Conservation (phyloP, 2,888 invertebrate genomes). For the Dusona sp. region DNA sequence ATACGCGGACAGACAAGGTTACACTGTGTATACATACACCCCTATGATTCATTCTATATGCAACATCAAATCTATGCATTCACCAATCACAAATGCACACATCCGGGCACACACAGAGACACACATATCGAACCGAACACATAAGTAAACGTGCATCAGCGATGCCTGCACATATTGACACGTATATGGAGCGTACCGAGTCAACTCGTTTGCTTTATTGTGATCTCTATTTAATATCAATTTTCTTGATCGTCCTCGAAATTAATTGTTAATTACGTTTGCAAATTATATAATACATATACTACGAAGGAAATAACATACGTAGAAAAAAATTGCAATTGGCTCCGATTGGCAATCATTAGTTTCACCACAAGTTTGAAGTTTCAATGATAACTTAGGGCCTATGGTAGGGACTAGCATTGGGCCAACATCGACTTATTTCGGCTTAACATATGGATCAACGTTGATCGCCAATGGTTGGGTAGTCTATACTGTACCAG, state of each 20-base stretch:
- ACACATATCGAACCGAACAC: neutral
- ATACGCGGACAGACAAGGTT: constrained; percentile 48
- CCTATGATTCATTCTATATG: constrained; percentile 50
- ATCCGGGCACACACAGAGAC: neutral
- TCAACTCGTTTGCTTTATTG: neutral
- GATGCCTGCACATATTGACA: neutral
- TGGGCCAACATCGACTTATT: too few relatives aligned
- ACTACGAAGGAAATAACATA: neutral
- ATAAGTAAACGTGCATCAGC: neutral
- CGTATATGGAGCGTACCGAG: neutral
- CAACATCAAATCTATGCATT: constrained; percentile 43
- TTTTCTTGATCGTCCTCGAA: neutral
- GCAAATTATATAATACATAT: neutral
- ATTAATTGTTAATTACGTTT: neutral
- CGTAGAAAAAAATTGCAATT: too few relatives aligned
- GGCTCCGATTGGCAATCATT: too few relatives aligned
- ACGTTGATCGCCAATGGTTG: too few relatives aligned
- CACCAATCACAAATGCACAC: constrained; percentile 28
- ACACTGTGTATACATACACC: constrained; percentile 18
- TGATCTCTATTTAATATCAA: neutral
- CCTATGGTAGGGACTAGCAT: too few relatives aligned
- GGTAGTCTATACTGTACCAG: too few relatives aligned
- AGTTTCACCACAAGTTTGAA: too few relatives aligned
- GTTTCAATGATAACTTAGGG: too few relatives aligned
- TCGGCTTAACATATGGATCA: too few relatives aligned